Conservation (phyloP, 2,797 vertebrate species). For the Coilia nasus region DNA sequence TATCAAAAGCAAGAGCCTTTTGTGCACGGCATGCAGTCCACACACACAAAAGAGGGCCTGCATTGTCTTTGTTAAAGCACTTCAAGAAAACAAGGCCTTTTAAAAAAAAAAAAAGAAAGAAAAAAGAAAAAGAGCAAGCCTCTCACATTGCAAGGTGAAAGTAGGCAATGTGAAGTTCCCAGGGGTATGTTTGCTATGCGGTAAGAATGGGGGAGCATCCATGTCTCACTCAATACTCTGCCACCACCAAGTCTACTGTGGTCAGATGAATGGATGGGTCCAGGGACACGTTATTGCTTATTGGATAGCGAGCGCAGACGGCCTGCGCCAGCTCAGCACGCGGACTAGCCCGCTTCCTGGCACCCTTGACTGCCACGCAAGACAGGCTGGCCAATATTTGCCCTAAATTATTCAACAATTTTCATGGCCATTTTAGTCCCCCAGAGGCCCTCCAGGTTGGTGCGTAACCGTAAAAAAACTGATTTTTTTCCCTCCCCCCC, state of each 20-base stretch:
- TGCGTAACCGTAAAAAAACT: background rate
- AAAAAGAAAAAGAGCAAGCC: conserved; percentile 41
- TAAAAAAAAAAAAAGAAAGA: background rate
- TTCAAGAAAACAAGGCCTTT: conserved; percentile 27
- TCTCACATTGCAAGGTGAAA: conserved; percentile 68
- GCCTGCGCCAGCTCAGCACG: conserved; percentile 78
- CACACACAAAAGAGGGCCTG: conserved; percentile 67
- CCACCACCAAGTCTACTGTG: conserved; percentile 79
- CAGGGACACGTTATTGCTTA: conserved; percentile 83
- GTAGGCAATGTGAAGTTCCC: conserved; percentile 46
- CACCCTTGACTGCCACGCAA: conserved; percentile 71
- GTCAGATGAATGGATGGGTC: conserved; percentile 78
- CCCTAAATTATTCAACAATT: conserved; percentile 80
- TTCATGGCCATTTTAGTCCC: conserved; percentile 72
- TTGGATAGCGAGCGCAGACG: conserved; percentile 74
- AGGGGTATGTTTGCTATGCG: conserved; percentile 52
- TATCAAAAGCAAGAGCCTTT: conserved; percentile 49
- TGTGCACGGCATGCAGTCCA: conserved; percentile 64
- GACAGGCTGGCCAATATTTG: conserved; percentile 75
- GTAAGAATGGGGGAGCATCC: conserved; percentile 43
- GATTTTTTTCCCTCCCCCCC: background rate
- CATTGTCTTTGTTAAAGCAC: conserved; percentile 58
- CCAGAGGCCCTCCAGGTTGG: conserved; percentile 45
- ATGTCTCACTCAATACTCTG: conserved; percentile 79
- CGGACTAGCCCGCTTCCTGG: conserved; percentile 76